Evolutionary conservation across 2,797 vertebrate species (phyloP).

Genomic region (Heterohyrax brucei): DNA sequence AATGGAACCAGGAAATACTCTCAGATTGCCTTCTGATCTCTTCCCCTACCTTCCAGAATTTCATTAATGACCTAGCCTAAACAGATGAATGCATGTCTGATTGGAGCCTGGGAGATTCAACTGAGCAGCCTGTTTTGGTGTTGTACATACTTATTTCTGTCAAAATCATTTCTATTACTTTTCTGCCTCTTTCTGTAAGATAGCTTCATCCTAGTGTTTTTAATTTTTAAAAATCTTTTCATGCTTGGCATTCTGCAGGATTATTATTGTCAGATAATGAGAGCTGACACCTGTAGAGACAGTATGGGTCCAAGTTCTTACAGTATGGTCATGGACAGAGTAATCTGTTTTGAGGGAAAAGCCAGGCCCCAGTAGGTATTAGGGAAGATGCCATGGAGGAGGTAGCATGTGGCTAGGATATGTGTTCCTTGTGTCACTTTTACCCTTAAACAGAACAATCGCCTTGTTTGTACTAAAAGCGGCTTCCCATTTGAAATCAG

Average conservation of each 20-base stretch:
- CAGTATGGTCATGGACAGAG: not conserved
- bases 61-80: not conserved
- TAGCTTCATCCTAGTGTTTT: conserved; percentile 6
- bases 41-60: not conserved
- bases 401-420: conserved; percentile 15
- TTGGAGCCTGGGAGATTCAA: not conserved
- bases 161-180: conserved; percentile 43
- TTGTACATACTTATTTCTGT: not conserved
- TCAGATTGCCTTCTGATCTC: conserved; percentile 14
- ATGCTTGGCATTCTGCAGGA: not conserved
- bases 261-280: conserved; percentile 40
- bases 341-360: not conserved
- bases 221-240: conserved; percentile 3
- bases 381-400: not conserved
- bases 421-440: conserved; percentile 36
- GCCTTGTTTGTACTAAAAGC: not conserved
- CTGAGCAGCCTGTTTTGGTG: not conserved
- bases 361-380: not conserved
- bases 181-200: not conserved
- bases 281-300: not conserved
- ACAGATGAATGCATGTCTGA: not conserved
- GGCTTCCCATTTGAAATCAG: not conserved
- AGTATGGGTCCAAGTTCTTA: not conserved
- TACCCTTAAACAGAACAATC: not conserved
- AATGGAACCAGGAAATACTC: not conserved